Percentiles rank a stretch among this genome's conserved stretches.
phyloP scores from a whole-genome alignment of 2,113 vertebrate genomes.

The Heteronetta atricapilla region DNA sequence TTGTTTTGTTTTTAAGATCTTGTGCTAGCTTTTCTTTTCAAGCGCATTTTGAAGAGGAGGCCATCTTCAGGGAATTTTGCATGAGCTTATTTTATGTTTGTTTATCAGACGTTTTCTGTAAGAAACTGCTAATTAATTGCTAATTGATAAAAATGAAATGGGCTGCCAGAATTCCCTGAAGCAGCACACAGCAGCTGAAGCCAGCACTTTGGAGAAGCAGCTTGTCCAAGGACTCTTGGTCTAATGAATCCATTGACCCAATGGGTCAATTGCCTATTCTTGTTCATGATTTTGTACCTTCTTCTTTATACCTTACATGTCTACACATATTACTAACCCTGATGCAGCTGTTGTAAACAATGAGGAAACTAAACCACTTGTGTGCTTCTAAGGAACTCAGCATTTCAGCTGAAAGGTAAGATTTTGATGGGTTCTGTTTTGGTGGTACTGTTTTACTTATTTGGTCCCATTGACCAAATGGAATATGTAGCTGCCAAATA shows the following conservation, averaged over 20 bases:
- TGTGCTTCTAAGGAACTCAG: background rate
- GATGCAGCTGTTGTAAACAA: background rate
- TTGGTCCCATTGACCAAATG: background rate
- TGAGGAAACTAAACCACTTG: background rate
- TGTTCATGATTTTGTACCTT: background rate
- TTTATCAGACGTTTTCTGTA: conserved; percentile 18
- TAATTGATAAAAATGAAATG: conserved; percentile 26
- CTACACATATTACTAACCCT: background rate
- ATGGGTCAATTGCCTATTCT: background rate
- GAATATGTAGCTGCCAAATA: background rate
- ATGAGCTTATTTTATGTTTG: conserved; percentile 35
- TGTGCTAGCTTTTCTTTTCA: background rate
- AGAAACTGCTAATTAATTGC: conserved; percentile 59
- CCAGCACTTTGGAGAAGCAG: background rate
- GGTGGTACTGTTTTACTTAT: background rate
- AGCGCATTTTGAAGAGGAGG: conserved; percentile 23
- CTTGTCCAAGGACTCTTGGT: background rate
- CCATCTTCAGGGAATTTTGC: background rate
- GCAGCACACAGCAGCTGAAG: background rate
- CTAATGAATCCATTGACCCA: background rate
- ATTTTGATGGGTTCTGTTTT: background rate
- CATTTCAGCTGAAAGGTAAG: background rate
- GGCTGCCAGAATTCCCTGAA: conserved; percentile 14
- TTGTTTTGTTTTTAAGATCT: background rate
- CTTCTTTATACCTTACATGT: background rate